A percentile compares a stretch with the other conserved stretches of the same genome.
phyloP scores from a whole-genome alignment of 2,797 vertebrate genomes.

The Pangasius mekongensis region DNA sequence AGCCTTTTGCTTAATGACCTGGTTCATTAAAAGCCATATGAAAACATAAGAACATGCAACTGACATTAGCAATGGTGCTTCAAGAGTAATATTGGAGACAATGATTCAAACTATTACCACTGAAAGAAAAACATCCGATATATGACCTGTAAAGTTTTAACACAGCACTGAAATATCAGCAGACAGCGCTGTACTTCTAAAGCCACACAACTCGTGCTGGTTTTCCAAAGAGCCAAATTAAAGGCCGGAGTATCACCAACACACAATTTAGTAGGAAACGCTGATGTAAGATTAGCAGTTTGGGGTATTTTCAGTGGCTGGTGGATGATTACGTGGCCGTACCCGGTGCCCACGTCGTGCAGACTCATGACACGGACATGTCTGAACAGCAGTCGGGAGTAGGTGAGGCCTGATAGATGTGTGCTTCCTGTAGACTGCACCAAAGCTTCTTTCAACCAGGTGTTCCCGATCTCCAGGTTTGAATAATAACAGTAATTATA shows the following conservation, averaged over 20 bases:
- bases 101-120: not conserved
- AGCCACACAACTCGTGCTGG: not conserved
- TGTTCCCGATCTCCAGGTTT: slow-evolving; percentile 49
- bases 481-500: slow-evolving; percentile 66
- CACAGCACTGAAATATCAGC: not conserved
- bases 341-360: slow-evolving; percentile 3
- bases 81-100: not conserved
- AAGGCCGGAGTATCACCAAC: not conserved
- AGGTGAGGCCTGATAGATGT: slow-evolving; percentile 48
- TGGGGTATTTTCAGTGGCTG: not conserved
- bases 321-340: not conserved
- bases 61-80: not conserved
- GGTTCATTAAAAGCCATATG: slow-evolving; percentile 46
- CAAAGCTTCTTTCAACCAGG: slow-evolving; percentile 57
- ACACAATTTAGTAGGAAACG: slow-evolving; percentile 1
- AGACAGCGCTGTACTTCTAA: not conserved
- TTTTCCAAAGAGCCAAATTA: slow-evolving; percentile 1
- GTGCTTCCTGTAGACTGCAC: slow-evolving; percentile 44
- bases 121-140: not conserved
- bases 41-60: slow-evolving; percentile 37
- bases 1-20: slow-evolving; percentile 56
- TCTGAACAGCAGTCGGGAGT: slow-evolving; percentile 49
- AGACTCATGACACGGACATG: slow-evolving; percentile 36
- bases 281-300: not conserved
- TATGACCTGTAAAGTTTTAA: not conserved